Percentiles rank a stretch among this genome's conserved stretches.
phyloP scores from a whole-genome alignment of 2,113 vertebrate genomes.

The Spilogale gracilis region DNA sequence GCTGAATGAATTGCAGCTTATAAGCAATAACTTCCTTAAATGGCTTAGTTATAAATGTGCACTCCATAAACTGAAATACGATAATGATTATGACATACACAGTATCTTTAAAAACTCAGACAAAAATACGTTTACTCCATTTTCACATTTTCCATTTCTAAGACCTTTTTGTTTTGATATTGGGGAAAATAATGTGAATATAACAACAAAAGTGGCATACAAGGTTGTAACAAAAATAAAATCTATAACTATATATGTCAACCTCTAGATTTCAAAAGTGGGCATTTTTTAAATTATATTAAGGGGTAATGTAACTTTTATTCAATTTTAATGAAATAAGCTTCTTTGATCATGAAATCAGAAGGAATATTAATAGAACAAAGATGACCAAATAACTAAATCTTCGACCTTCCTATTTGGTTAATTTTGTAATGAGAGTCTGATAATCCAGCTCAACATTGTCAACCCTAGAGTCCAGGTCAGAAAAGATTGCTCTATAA shows the following conservation, averaged over 20 bases:
- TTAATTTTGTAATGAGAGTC: not conserved
- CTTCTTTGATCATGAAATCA: constrained; percentile 28
- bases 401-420: not conserved
- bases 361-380: not conserved
- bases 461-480: not conserved
- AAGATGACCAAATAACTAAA: constrained; percentile 20
- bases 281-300: not conserved
- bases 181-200: not conserved
- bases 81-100: not conserved
- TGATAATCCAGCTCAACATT: not conserved
- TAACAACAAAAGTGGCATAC: not conserved
- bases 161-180: not conserved
- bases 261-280: not conserved
- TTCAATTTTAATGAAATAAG: not conserved
- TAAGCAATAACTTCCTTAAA: not conserved
- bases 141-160: not conserved
- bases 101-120: not conserved
- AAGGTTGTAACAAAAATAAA: not conserved
- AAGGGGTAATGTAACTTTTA: not conserved
- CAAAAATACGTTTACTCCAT: not conserved
- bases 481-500: not conserved
- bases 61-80: not conserved
- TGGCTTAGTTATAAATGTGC: not conserved
- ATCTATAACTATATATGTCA: not conserved
- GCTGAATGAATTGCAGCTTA: not conserved